Evolutionary conservation across 1,140 invertebrate genomes (phyloP), one percentile per base, ranked within the genome.

Genomic region (Lepidostoma basale): DNA sequence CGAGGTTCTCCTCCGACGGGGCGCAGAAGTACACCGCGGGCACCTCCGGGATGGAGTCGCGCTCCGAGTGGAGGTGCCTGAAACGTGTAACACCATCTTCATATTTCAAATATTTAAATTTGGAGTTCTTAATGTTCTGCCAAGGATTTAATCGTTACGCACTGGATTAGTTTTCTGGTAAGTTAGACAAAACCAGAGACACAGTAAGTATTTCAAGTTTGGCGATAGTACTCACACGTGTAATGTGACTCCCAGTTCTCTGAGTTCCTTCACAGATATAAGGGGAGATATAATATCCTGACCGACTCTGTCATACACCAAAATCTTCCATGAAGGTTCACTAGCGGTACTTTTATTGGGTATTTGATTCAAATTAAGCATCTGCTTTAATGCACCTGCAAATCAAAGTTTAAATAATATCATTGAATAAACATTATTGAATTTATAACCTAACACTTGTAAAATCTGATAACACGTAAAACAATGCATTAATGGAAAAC

Each of bases 211-310:
- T n/a, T n/a, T n/a, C n/a, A n/a, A n/a, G n/a, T n/a, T n/a, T n/a
- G n/a, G n/a, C n/a, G n/a, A n/a, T n/a, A n/a, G n/a, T 63, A 85
- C 89, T 88, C 87, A 97, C 93, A 99, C 89, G 86, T 99, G 96
- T 60, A 99, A 85, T 45, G 98, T 99, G 12, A 99, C 94, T 67
- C 98, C 98, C 73, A 97, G 82, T 81, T 99, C 96, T 76, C 97
- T 80, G 1, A 99, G 83, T 78, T 99, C 97, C 82, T 98, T 98
- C 0, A 99, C 90, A 39, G 95, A 95, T 75, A 99, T 88, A 47
- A 99, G 81, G 2, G 98, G 97, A 14, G 97, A 98, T 74, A 99
- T 98, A 45, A 99, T 98, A 78, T 99, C 97, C 83, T 99, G 97
- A 4, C 97, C 97, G 74, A 91, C 89, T 74, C 93, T 87, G 81